Conservation (phyloP, 2,113 vertebrate genomes). For the Ctenodactylus gundi region DNA sequence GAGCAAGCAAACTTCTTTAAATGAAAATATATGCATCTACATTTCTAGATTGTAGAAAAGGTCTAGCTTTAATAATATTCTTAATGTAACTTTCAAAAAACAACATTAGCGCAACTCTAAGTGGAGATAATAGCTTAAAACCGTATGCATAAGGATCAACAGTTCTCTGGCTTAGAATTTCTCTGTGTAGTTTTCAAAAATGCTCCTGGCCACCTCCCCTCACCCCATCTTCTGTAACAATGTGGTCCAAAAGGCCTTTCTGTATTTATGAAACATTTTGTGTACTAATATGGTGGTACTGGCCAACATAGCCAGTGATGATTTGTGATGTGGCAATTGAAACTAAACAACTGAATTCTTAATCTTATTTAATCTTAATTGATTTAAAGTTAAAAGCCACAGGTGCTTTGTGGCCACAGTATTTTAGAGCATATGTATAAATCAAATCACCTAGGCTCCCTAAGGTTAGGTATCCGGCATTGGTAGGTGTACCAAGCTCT, state of each 20-base stretch:
- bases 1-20: neutral
- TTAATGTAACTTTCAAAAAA: neutral
- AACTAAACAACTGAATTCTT: neutral
- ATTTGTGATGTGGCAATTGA: neutral
- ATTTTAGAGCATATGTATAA: neutral
- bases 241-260: neutral
- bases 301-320: neutral
- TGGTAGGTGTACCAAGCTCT: neutral
- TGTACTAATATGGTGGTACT: neutral
- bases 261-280: neutral
- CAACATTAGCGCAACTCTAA: neutral
- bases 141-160: neutral
- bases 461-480: neutral
- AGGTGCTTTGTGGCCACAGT: neutral
- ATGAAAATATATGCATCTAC: neutral
- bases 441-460: neutral
- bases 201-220: rapidly evolving
- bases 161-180: neutral
- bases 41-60: neutral
- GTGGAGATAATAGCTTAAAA: neutral
- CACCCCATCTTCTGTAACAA: neutral
- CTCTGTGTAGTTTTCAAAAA: neutral
- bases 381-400: neutral
- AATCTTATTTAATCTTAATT: neutral
- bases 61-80: neutral